These are phyloP conservation scores for Keiferia lycopersicella DNA, from an alignment of 2,888 invertebrate species.

Conservation along the genomic window DNA sequence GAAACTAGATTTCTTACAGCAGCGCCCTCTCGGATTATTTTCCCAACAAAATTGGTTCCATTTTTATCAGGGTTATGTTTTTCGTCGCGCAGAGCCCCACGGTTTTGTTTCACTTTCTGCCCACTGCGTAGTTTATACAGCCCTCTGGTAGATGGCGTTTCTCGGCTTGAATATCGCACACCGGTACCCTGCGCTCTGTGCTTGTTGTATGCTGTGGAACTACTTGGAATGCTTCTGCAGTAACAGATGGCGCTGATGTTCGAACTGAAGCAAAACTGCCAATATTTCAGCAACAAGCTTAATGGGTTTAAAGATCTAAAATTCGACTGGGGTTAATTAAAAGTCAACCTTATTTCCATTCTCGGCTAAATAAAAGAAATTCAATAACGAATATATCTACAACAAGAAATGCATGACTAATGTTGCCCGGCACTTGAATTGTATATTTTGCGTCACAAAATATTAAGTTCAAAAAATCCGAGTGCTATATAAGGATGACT, in stretches of 20 bases:
- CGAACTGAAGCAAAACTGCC: neutral
- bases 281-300: too few species aligned
- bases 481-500: too few species aligned
- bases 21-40: neutral
- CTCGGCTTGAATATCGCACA: neutral
- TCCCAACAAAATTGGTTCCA: neutral
- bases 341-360: too few species aligned
- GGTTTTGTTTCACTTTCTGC: neutral
- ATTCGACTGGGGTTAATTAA: too few species aligned
- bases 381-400: too few species aligned
- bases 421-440: too few species aligned
- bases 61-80: neutral
- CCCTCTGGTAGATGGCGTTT: conserved; percentile 3
- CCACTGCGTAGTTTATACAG: neutral
- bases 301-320: too few species aligned
- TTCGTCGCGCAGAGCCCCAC: neutral
- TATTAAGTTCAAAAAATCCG: too few species aligned
- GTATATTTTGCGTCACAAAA: too few species aligned
- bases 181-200: neutral
- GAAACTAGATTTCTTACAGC: neutral
- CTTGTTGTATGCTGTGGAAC: neutral
- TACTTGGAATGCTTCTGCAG: neutral
- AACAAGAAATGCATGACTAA: too few species aligned
- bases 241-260: neutral
- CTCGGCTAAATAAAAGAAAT: too few species aligned